Percentiles rank a stretch among this genome's conserved stretches.
Conservation (phyloP, 2,113 vertebrate species). For the Spea multiplicata region DNA sequence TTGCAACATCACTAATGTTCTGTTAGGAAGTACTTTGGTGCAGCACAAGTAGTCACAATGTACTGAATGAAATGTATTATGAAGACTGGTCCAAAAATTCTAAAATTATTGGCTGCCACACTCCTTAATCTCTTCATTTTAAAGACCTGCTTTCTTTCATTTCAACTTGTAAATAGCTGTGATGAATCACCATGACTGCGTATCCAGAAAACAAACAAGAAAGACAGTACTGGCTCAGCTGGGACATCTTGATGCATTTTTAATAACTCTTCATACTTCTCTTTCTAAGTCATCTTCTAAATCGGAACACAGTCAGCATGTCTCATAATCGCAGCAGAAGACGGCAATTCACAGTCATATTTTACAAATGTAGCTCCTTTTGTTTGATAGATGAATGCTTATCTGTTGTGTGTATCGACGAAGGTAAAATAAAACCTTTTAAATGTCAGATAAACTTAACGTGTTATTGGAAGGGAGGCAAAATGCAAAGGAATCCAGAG, state of each 20-base stretch:
- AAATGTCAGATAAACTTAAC: no score
- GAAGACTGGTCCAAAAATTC: background rate
- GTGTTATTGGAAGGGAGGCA: no score
- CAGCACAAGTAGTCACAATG: background rate
- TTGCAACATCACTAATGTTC: background rate
- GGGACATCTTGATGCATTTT: background rate
- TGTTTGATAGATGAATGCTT: no score
- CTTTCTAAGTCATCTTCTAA: no score
- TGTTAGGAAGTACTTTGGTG: background rate
- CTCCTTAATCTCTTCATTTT: background rate
- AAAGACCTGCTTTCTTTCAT: background rate
- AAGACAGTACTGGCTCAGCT: background rate
- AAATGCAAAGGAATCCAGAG: no score
- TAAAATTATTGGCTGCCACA: background rate
- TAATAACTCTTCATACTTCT: background rate
- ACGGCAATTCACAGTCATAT: no score
- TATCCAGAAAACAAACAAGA: slow-evolving; percentile 1
- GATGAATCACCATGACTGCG: slow-evolving; percentile 6
- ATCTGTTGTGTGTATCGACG: no score
- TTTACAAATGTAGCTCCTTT: no score
- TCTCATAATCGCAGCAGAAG: no score
- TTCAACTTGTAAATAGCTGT: slow-evolving; percentile 3
- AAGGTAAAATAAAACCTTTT: no score
- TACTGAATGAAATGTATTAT: background rate
- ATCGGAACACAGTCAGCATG: no score